Base-by-base conservation (phyloP, 2,888 invertebrate genomes). In the Podotricha telesiphe region DNA sequence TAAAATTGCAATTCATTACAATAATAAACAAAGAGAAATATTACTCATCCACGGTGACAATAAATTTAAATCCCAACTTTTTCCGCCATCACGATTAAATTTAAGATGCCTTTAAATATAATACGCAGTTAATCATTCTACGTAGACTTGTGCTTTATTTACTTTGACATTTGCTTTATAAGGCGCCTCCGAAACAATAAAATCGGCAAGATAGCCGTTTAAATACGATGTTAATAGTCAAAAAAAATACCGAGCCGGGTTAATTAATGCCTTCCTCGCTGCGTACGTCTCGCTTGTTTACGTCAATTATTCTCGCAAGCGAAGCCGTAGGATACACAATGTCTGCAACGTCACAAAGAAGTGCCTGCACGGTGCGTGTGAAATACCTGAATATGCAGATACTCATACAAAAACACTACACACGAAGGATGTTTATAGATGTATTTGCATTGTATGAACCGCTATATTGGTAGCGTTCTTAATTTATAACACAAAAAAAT, bases 191-290 rank as follows among this genome's bases (percentile, higher is more conserved):
- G 64, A 34, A 67, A 76, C 76, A 78, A 78, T 77, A 77, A 68
- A 74, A 73, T 73, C 68, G 68, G 67, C 56, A 56, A 64, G 42
- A 47, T 42, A 55, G 51, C 40, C 59, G 34, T 55, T 65, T 65
- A 50, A 67, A 68, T 65, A 56, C 55, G 67, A 67, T 74, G 75
- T 74, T 76, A 72, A 76, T 72, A 63, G 78, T 77, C 75, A 76
- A 78, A 82, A 84, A n/a, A 82, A 81, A 83, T 78, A 73, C 73
- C 73, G 69, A 76, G 72, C 78, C 74, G 64, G 73, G 75, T 79
- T 82, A 84, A 86, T 84, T 82, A 85, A 85, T 82, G 82, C 72
- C 84, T 85, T 86, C 87, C 86, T 82, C 79, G 80, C 82, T 80
- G 76, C 78, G 73, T 65, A 53, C 73, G 78, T 76, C 77, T 76